Evolutionary conservation across 1,140 invertebrate species (phyloP).

Genomic region (Drosophila biarmipes): DNA sequence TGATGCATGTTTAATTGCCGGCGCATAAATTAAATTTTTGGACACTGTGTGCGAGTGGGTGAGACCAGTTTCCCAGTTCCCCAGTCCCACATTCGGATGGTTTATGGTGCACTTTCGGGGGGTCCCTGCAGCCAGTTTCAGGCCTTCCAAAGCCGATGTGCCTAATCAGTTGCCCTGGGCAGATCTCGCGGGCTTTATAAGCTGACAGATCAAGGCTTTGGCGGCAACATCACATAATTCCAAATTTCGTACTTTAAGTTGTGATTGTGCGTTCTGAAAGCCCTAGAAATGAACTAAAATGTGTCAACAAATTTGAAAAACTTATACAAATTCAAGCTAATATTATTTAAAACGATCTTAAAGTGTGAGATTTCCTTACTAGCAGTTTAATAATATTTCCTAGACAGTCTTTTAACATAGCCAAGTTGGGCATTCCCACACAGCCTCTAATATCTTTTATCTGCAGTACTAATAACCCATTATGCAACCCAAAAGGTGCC

Average conservation of each 20-base stretch:
- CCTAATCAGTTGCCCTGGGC: constrained; percentile 23
- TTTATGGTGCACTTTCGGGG: constrained; percentile 15
- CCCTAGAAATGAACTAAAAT: background rate
- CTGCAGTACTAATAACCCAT: constrained; percentile 43
- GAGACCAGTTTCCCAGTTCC: constrained; percentile 12
- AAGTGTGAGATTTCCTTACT: too few species aligned
- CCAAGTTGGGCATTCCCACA: background rate
- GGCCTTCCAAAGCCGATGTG: constrained; percentile 9
- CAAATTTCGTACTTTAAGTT: background rate
- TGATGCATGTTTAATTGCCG: constrained; percentile 82
- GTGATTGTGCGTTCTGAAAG: constrained; percentile 3
- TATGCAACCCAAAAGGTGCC: constrained; percentile 27
- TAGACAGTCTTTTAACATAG: background rate
- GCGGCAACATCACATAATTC: constrained; percentile 28
- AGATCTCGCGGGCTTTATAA: constrained; percentile 17
- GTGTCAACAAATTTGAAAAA: background rate
- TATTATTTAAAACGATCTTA: too few species aligned
- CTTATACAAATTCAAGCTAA: too few species aligned
- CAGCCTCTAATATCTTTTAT: background rate
- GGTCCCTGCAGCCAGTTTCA: background rate
- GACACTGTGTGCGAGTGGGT: constrained; percentile 30
- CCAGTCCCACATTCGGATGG: constrained; percentile 58
- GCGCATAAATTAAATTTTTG: constrained; percentile 81
- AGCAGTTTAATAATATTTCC: background rate
- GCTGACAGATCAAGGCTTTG: constrained; percentile 19